phyloP scores from a whole-genome alignment of 2,113 vertebrate species.

The Penelope pileata region DNA sequence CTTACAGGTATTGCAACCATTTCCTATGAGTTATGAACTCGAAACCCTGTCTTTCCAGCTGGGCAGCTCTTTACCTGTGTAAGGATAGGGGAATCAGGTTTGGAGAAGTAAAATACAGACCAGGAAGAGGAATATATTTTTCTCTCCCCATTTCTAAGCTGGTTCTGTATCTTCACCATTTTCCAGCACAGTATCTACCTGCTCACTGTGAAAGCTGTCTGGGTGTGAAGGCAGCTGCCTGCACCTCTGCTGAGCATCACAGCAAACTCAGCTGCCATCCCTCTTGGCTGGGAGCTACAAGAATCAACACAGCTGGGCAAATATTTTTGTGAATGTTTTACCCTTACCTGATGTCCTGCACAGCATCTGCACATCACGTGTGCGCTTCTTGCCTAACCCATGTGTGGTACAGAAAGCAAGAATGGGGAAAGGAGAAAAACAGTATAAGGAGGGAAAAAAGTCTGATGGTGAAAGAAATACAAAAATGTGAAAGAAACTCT shows the following conservation, averaged over 20 bases:
- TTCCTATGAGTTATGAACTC: background rate
- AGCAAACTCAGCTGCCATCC: background rate
- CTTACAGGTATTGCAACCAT: background rate
- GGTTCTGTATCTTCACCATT: background rate
- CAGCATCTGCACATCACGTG: rapidly evolving
- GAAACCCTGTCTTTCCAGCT: background rate
- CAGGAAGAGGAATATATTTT: rapidly evolving
- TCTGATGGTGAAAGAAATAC: background rate
- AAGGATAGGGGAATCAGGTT: background rate
- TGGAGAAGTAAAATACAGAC: background rate
- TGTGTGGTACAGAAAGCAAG: too few species aligned
- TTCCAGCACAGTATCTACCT: rapidly evolving
- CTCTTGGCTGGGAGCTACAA: background rate
- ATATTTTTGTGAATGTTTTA: background rate
- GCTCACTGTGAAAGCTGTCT: background rate
- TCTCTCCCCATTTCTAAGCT: background rate
- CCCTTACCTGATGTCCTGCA: background rate
- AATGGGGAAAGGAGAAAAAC: background rate
- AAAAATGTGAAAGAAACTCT: background rate
- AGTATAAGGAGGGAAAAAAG: background rate
- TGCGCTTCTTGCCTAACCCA: background rate
- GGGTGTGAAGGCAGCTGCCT: background rate
- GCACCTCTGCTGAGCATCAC: background rate
- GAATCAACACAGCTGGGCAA: background rate
- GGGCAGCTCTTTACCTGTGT: background rate